phyloP scores from a whole-genome alignment of 2,113 vertebrate species.

The Penelope pileata region DNA sequence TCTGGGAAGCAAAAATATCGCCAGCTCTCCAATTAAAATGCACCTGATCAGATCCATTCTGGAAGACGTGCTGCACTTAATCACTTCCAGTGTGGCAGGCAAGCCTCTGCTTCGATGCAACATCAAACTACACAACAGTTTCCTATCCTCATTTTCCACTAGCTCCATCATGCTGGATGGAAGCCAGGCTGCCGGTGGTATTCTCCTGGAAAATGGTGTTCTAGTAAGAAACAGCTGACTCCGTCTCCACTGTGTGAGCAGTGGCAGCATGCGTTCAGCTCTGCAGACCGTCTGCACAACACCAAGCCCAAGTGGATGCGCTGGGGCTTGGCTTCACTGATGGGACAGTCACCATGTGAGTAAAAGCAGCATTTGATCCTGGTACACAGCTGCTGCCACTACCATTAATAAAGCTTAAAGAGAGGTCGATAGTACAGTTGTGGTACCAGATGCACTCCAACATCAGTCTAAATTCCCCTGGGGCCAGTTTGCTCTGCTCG shows the following conservation, averaged over 20 bases:
- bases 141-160: neutral
- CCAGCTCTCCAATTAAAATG: neutral
- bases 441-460: neutral
- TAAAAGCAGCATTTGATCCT: neutral
- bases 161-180: neutral
- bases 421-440: neutral
- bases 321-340: neutral
- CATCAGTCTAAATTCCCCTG: neutral
- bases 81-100: neutral
- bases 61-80: neutral
- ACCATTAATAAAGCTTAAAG: neutral
- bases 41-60: neutral
- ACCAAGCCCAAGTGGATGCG: neutral
- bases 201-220: neutral
- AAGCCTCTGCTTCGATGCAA: rapidly evolving
- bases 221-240: neutral
- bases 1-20: neutral
- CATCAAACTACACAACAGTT: neutral
- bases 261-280: neutral
- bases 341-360: neutral
- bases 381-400: neutral
- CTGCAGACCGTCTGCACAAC: neutral
- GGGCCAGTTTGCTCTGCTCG: neutral
- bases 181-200: neutral
- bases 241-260: neutral